These are phyloP conservation scores for Sarotherodon lohbergeri DNA, from an alignment of 2,113 vertebrate species.

Conservation along the genomic window DNA sequence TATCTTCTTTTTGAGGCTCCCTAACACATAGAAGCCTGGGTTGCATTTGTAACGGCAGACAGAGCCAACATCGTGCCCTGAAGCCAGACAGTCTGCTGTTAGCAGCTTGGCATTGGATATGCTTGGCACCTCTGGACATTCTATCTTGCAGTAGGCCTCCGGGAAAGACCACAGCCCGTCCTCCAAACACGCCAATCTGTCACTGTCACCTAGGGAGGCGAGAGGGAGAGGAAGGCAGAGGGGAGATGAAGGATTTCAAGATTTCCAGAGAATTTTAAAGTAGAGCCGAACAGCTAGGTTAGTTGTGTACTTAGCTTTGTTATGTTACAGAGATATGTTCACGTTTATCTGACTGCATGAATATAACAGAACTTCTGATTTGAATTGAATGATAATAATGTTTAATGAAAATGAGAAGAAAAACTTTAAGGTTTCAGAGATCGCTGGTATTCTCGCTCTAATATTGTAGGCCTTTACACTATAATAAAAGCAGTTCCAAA, in stretches of 20 bases:
- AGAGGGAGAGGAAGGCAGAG: background rate
- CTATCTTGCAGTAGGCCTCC: constrained; percentile 92
- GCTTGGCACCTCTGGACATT: constrained; percentile 73
- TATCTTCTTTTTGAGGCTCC: constrained; percentile 55
- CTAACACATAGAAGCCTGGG: constrained; percentile 80
- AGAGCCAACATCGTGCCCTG: constrained; percentile 83
- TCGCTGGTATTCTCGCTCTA: background rate
- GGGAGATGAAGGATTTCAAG: background rate
- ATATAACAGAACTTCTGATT: background rate
- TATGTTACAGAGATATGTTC: background rate
- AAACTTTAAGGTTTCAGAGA: background rate
- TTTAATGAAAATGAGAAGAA: background rate
- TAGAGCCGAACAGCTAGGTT: background rate
- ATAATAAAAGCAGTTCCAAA: background rate
- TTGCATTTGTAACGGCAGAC: constrained; percentile 87
- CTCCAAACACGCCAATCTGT: constrained; percentile 86
- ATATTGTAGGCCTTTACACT: background rate
- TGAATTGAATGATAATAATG: background rate
- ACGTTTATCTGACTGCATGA: background rate
- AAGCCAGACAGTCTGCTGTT: constrained; percentile 75
- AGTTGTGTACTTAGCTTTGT: background rate
- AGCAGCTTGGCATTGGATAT: constrained; percentile 77
- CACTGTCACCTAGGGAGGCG: constrained; percentile 77
- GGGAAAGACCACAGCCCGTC: constrained; percentile 95
- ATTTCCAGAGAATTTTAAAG: background rate